A percentile compares a stretch with the other conserved stretches of the same genome.
Evolutionary conservation across 2,113 vertebrate species (phyloP).

Genomic region (Leuciscus idus): DNA sequence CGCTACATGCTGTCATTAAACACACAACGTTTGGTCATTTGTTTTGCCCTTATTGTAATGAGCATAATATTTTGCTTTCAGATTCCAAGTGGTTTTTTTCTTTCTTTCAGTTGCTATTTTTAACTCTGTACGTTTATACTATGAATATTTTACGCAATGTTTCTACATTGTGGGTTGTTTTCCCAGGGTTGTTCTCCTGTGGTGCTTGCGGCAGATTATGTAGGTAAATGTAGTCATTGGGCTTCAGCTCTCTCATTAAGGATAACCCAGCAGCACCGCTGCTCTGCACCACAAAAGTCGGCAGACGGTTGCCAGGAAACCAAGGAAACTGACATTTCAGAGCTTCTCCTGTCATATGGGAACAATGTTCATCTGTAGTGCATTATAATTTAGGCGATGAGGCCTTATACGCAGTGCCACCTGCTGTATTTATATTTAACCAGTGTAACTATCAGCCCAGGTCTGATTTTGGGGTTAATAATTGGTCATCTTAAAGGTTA

Average conservation of each 20-base stretch:
- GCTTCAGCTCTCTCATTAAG: conserved; percentile 53
- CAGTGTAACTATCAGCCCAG: background rate
- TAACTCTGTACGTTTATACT: background rate
- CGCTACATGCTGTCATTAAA: background rate
- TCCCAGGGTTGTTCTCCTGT: background rate
- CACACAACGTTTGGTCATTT: background rate
- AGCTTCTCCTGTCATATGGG: conserved; percentile 49
- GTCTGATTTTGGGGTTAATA: background rate
- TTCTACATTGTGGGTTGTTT: background rate
- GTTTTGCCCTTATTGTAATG: background rate
- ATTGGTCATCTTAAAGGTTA: background rate
- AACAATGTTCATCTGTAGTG: conserved; percentile 21
- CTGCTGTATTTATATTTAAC: background rate
- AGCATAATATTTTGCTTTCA: background rate
- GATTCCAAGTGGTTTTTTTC: background rate
- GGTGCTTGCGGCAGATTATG: background rate
- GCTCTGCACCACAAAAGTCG: conserved; percentile 40
- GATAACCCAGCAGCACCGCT: conserved; percentile 37
- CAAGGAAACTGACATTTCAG: conserved; percentile 56
- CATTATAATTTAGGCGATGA: conserved; percentile 1
- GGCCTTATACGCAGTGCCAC: background rate
- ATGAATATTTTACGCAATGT: background rate
- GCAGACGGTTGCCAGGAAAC: conserved; percentile 59
- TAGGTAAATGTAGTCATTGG: conserved; percentile 22
- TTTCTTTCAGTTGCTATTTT: background rate